phyloP scores from a whole-genome alignment of 2,888 invertebrate genomes.

The Phanerotoma sp. region DNA sequence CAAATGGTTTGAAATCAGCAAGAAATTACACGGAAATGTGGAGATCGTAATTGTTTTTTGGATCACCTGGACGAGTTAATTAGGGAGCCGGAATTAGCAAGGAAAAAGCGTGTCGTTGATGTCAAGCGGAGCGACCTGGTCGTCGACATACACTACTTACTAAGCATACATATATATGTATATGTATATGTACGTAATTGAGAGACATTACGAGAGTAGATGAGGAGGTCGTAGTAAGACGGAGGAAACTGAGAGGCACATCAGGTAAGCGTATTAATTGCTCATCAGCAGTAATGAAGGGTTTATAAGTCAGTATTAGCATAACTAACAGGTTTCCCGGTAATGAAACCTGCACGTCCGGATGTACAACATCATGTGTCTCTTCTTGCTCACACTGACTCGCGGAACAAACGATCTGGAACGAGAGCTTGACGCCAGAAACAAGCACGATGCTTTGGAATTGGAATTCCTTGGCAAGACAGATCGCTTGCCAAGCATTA shows the following conservation, averaged over 20 bases:
- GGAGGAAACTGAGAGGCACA: constrained; percentile 24
- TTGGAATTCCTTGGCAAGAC: constrained; percentile 27
- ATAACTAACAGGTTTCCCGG: constrained; percentile 55
- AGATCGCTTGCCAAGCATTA: constrained; percentile 29
- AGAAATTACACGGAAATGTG: background rate
- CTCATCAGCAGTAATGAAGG: constrained; percentile 55
- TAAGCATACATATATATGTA: constrained; percentile 2
- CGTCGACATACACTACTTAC: constrained; percentile 10
- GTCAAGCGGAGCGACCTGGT: background rate
- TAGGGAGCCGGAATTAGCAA: background rate
- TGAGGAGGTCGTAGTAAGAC: constrained; percentile 34
- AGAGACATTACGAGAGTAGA: constrained; percentile 51
- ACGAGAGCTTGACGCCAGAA: constrained; percentile 1
- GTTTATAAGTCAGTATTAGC: constrained; percentile 56
- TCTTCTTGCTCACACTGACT: constrained; percentile 1
- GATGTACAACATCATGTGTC: constrained; percentile 15
- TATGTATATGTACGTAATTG: constrained; percentile 41
- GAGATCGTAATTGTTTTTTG: no score
- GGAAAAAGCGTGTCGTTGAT: background rate
- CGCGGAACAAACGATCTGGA: constrained; percentile 19
- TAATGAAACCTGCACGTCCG: constrained; percentile 46
- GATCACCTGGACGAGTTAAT: background rate
- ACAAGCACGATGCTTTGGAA: constrained; percentile 6
- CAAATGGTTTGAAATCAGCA: no score
- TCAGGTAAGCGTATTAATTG: constrained; percentile 52